Conservation (phyloP, 2,888 invertebrate species). For the Anorthoa munda region DNA sequence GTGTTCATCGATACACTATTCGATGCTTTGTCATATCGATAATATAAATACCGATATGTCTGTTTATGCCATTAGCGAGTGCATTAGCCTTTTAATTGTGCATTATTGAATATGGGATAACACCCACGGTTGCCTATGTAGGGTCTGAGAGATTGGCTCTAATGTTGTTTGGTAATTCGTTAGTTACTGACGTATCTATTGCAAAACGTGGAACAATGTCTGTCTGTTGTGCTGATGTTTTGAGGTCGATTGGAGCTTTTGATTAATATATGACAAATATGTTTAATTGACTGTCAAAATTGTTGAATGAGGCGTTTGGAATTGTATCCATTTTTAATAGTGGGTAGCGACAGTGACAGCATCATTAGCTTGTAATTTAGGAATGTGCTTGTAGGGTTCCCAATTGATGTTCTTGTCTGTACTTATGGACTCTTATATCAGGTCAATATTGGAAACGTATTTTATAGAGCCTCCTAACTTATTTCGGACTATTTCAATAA, state of each 20-base stretch:
- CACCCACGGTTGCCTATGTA: conserved; percentile 74
- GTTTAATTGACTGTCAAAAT: not conserved
- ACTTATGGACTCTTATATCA: too few species aligned
- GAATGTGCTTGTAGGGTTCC: too few species aligned
- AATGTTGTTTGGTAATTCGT: conserved; percentile 66
- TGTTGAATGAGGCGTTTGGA: not conserved
- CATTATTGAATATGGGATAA: conserved; percentile 74
- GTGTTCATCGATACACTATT: conserved; percentile 74
- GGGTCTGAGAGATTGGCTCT: conserved; percentile 65
- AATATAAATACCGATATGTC: conserved; percentile 67
- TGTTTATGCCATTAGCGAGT: conserved; percentile 73
- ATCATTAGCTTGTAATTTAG: too few species aligned
- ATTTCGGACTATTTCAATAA: not conserved
- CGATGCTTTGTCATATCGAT: conserved; percentile 61
- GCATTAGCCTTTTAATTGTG: conserved; percentile 85
- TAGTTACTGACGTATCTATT: conserved; percentile 55
- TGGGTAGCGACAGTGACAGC: not conserved
- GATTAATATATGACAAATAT: conserved; percentile 32
- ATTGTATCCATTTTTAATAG: not conserved
- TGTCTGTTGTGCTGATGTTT: conserved; percentile 45
- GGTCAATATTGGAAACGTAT: too few species aligned
- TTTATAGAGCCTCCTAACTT: too few species aligned
- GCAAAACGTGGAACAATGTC: conserved; percentile 60
- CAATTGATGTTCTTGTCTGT: too few species aligned
- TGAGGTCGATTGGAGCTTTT: conserved; percentile 40